Evolutionary conservation across 2,113 vertebrate species (phyloP).

Genomic region (Zingel zingel): DNA sequence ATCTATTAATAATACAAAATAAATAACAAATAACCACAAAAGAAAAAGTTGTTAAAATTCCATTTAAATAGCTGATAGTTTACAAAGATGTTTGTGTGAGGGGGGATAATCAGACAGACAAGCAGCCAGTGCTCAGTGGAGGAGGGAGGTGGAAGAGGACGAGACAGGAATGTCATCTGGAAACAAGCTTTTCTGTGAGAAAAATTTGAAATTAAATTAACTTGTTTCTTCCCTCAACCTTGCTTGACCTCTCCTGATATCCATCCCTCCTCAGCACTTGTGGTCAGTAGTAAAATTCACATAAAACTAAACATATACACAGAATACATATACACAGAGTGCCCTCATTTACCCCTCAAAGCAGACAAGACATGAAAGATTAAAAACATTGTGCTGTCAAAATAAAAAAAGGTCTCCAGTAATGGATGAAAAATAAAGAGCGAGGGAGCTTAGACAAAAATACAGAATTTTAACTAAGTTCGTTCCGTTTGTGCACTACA

Average conservation of each 20-base stretch:
- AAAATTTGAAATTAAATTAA: not conserved
- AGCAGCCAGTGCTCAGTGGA: conserved; percentile 62
- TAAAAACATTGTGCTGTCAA: conserved; percentile 20
- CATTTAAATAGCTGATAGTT: conserved; percentile 62
- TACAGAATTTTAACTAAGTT: conserved; percentile 44
- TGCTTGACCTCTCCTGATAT: conserved; percentile 9
- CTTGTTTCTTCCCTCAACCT: not conserved
- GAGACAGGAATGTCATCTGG: not conserved
- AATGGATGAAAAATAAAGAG: conserved; percentile 18
- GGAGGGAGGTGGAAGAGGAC: conserved; percentile 21
- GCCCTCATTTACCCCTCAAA: conserved; percentile 34
- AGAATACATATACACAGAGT: conserved; percentile 52
- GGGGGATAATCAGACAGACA: conserved; percentile 66
- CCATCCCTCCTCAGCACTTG: conserved; percentile 56
- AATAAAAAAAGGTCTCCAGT: conserved; percentile 10
- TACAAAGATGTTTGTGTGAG: conserved; percentile 27
- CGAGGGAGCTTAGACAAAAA: conserved; percentile 4
- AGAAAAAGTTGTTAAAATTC: conserved; percentile 52
- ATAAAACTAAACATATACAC: conserved; percentile 56
- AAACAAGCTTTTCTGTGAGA: conserved; percentile 17
- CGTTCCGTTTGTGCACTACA: conserved; percentile 53
- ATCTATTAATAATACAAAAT: conserved; percentile 19
- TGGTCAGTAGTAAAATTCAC: conserved; percentile 85
- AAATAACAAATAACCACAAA: conserved; percentile 38
- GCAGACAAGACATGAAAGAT: conserved; percentile 30